phyloP scores from a whole-genome alignment of 92 coral and sea anemone species.

The Anthopleura xanthogrammica region DNA sequence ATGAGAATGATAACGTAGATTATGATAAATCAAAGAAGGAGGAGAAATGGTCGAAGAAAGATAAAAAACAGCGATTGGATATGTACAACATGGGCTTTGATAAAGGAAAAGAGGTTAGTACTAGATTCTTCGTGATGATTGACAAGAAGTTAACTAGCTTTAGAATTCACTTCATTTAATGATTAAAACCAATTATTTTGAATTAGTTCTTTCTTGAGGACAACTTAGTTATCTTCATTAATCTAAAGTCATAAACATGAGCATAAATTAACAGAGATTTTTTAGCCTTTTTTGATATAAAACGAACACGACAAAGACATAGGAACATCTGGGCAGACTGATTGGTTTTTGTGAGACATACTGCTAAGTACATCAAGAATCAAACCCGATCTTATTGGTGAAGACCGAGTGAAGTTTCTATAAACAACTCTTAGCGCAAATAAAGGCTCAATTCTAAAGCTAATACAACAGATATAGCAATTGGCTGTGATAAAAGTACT shows the following conservation, averaged over 20 bases:
- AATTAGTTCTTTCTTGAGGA: background rate
- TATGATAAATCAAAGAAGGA: background rate
- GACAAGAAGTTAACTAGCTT: background rate
- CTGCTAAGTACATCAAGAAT: background rate
- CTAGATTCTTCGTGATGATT: background rate
- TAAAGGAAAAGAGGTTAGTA: constrained; percentile 6
- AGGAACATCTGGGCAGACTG: background rate
- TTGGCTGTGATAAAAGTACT: background rate
- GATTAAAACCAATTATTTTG: background rate
- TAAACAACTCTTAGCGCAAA: background rate
- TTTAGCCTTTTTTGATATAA: too few species aligned
- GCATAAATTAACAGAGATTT: background rate
- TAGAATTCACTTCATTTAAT: background rate
- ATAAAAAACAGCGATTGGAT: background rate
- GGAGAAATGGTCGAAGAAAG: background rate
- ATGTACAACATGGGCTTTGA: background rate
- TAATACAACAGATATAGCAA: background rate
- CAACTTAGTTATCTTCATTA: background rate
- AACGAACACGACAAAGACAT: too few species aligned
- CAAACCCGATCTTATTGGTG: background rate
- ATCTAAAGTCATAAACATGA: background rate
- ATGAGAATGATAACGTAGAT: background rate
- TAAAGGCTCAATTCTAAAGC: background rate
- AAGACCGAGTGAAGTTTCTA: background rate
- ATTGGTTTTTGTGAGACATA: background rate